Evolutionary conservation across 2,113 vertebrate genomes (phyloP), one percentile per base, ranked within the genome.

Genomic region (Gobius niger): DNA sequence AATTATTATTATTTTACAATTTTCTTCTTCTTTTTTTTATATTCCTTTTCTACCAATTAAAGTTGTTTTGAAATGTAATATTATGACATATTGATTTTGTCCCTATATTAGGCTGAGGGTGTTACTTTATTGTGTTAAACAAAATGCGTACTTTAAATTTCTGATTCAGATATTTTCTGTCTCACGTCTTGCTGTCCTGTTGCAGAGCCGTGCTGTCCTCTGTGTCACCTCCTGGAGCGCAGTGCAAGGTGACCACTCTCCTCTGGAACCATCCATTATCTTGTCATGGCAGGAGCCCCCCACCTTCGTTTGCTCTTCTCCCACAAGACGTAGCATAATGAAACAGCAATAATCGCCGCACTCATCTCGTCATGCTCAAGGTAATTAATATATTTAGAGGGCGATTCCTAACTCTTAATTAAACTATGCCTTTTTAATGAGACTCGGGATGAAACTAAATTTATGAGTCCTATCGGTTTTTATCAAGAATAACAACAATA

Each of bases 311-410:
- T 93, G 90, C 90, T 90, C 93, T 91, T 91, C 92, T 91, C 94
- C 93, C 93, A 92, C 90, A 93, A 95, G 94, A 91, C 90, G 88
- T 70, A 77, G 87, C 93, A 93, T 96, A 97, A 98, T 97, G 95
- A 96, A 97, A 96, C 91, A 93, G 94, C 94, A 94, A 93, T 95
- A 97, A 97, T 96, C 94, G 87, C 75, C 85, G 71, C 94, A 89
- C 92, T 96, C 96, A 98, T 98, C 98, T 97, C 95, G 92, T 95
- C 93, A 90, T 92, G 94, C 94, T 94, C 93, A 95, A 97, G 94
- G 95, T 98, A 99, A 99, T 98, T 98, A 98, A 98, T 97, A 95
- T 94, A 95, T 93, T 96, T 93, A 78, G 92, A 93, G 91, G 91
- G 90, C 92, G 94, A 93, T 92, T 91, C 93, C 88, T 94, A 95